Base-by-base conservation (phyloP, 2,113 vertebrate species). In the Gymnogyps californianus region DNA sequence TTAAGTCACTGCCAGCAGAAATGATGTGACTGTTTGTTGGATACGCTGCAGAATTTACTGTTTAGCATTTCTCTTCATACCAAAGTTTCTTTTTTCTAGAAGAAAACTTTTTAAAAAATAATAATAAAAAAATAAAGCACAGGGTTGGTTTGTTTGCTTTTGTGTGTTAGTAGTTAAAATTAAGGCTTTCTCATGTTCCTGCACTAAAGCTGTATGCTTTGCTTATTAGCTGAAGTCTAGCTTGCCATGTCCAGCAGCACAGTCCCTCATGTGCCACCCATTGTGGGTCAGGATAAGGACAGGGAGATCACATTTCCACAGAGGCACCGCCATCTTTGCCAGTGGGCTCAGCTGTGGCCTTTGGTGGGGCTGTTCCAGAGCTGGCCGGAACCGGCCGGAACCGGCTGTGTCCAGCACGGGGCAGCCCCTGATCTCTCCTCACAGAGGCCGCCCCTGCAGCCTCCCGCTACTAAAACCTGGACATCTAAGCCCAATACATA, bases 401-500 rank as follows among this genome's bases (percentile, higher is more conserved):
- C 28, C 2, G 11, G 46, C 46, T 1, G 26, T 6, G 52, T 14
- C 59, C 17, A 1, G 70, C n/a, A 1, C 16, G 2, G 49, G 66
- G 57, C 47, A 20, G 75, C 57, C 65, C 40, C 25, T 14, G 2
- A 6, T 5, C 31, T 25, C 54, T 2, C 64, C 59, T 74, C 69
- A 42, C 25, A 18, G 69, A 29, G 31, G 14, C 28, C 19, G 5
- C 29, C 36, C 26, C 32, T 14, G 54, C 62, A 6, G n/a, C 9
- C 47, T 11, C 40, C 7, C 3, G 1, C 34, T 13, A 1, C 32
- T 34, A 5, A 8, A 17, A 8, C 52, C 54, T 5, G 29, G 4
- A 1, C 25, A 2, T 2, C 3, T 34, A 25, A 65, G 24, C 25
- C 25, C 7, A 26, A 0, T 3, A 6, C 17, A 0, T 8, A 5